A percentile compares a stretch with the other conserved stretches of the same genome.
These are phyloP conservation scores for Diabrotica undecimpunctata DNA, from an alignment of 1,140 invertebrate species.

Conservation along the genomic window DNA sequence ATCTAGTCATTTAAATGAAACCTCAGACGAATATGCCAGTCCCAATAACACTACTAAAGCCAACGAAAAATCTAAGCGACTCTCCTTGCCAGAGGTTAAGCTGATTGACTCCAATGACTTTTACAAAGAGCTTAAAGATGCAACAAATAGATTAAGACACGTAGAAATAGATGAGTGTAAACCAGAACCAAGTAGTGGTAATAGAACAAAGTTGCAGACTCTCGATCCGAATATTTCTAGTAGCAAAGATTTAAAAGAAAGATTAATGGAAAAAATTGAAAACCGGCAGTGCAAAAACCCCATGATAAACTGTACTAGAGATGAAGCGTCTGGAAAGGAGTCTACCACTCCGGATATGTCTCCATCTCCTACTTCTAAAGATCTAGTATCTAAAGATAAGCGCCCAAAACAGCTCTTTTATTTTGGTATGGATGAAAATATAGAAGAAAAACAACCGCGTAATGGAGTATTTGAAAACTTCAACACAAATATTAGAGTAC, in stretches of 20 bases:
- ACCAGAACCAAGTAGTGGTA: slow-evolving; percentile 6
- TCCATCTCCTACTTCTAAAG: slow-evolving; percentile 37
- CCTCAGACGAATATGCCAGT: slow-evolving; percentile 8
- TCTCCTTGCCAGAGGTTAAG: slow-evolving; percentile 52
- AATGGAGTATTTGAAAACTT: slow-evolving; percentile 25
- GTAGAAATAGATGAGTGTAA: slow-evolving; percentile 20
- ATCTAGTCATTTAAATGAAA: slow-evolving; percentile 38
- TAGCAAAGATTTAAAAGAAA: slow-evolving; percentile 29
- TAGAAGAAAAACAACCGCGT: slow-evolving; percentile 14
- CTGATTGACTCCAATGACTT: slow-evolving; percentile 64
- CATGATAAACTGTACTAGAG: slow-evolving; percentile 10
- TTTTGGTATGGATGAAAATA: slow-evolving; percentile 66
- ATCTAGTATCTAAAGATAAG: slow-evolving; percentile 43
- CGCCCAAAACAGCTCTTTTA: slow-evolving; percentile 66
- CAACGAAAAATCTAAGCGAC: slow-evolving; percentile 40
- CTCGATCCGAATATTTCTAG: slow-evolving; percentile 36
- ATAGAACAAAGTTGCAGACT: slow-evolving; percentile 39
- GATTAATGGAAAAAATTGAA: slow-evolving; percentile 25
- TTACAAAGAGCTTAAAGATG: slow-evolving; percentile 63
- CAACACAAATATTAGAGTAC: slow-evolving; percentile 21
- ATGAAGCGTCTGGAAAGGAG: slow-evolving; percentile 54
- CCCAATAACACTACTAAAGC: not conserved
- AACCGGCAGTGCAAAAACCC: not conserved
- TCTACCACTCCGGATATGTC: slow-evolving; percentile 55
- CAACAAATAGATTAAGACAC: slow-evolving; percentile 57